These are phyloP conservation scores for Pangasius mekongensis DNA, from an alignment of 2,797 vertebrate species.

Conservation along the genomic window DNA sequence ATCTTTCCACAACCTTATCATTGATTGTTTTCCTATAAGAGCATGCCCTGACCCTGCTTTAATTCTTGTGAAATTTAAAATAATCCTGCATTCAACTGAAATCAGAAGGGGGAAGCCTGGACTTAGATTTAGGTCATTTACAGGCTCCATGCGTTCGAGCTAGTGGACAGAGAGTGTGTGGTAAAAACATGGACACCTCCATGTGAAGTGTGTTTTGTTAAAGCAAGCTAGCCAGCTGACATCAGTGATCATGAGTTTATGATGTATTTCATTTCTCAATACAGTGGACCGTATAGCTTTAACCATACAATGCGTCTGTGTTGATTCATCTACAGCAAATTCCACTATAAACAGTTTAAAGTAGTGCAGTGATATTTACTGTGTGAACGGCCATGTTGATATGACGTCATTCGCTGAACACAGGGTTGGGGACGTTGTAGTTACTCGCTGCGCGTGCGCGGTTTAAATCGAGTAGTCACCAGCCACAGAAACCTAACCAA, in stretches of 20 bases:
- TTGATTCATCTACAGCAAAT: neutral
- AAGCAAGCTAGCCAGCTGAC: neutral
- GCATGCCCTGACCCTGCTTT: neutral
- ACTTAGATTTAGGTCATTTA: neutral
- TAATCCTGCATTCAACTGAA: neutral
- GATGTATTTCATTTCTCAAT: neutral
- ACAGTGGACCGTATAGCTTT: neutral
- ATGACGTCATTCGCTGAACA: neutral
- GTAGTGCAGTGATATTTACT: neutral
- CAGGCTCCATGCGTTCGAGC: neutral
- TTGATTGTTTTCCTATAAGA: neutral
- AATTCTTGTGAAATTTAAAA: neutral
- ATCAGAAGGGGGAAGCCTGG: neutral
- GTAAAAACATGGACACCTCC: neutral
- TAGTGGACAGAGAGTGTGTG: too few relatives aligned
- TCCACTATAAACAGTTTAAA: neutral
- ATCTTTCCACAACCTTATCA: too few relatives aligned
- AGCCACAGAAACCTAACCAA: neutral
- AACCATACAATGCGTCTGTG: neutral
- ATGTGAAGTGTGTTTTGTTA: neutral
- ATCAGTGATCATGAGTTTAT: neutral
- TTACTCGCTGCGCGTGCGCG: neutral
- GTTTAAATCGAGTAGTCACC: neutral
- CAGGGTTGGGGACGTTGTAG: too few relatives aligned
- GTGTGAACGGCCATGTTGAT: neutral